A percentile compares a stretch with the other conserved stretches of the same genome.
Evolutionary conservation across 92 coral and sea anemone species (phyloP).

Genomic region (Galaxea fascicularis): DNA sequence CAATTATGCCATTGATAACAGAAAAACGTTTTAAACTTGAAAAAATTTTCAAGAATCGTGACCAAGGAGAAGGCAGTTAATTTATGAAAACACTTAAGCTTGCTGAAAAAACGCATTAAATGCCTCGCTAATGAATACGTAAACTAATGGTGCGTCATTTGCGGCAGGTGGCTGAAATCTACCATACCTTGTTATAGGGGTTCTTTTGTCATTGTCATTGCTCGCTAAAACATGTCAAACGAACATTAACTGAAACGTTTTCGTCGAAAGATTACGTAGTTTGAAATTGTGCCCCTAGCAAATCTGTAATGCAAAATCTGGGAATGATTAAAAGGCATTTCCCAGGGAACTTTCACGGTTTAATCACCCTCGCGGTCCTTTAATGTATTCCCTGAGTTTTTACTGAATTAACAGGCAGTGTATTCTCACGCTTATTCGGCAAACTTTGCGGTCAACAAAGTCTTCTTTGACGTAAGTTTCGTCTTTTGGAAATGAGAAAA

Average conservation of each 20-base stretch:
- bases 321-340: too few species aligned
- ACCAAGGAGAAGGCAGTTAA: background rate
- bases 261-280: background rate
- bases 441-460: too few species aligned
- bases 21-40: too few species aligned
- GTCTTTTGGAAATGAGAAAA: too few species aligned
- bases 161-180: constrained; percentile 5
- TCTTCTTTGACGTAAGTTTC: too few species aligned
- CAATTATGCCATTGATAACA: too few species aligned
- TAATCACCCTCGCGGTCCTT: too few species aligned
- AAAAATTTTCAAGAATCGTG: background rate
- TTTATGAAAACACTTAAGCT: background rate
- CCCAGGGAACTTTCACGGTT: too few species aligned
- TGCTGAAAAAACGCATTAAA: too few species aligned
- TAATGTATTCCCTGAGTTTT: too few species aligned
- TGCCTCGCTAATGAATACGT: background rate
- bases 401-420: too few species aligned
- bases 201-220: background rate
- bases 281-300: background rate
- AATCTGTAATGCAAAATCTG: background rate
- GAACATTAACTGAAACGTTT: background rate
- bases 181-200: background rate
- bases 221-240: background rate
- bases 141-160: background rate
- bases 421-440: too few species aligned